Percentiles rank a stretch among this genome's conserved stretches.
phyloP scores from a whole-genome alignment of 2,888 invertebrate genomes.

The Lissocephala sabroskyi region DNA sequence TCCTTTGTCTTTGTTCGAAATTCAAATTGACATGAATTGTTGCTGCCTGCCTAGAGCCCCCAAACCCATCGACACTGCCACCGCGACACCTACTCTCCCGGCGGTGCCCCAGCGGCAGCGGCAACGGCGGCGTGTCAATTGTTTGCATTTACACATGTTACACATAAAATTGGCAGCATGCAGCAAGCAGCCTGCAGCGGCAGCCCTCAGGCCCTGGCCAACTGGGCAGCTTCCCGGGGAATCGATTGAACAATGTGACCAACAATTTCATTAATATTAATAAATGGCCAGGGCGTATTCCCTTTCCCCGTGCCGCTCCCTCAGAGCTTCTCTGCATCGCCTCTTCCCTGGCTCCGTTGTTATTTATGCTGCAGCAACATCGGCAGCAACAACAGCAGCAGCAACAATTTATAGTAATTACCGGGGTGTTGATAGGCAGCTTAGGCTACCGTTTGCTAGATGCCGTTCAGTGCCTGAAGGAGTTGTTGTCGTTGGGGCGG shows the following conservation, averaged over 20 bases:
- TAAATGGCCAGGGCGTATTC: constrained; percentile 39
- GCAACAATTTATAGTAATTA: constrained; percentile 54
- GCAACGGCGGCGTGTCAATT: constrained; percentile 50
- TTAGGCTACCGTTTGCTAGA: constrained; percentile 56
- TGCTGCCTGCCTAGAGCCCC: constrained; percentile 20
- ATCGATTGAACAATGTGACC: constrained; percentile 46
- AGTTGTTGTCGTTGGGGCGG: neutral
- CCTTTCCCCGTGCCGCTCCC: constrained; percentile 14
- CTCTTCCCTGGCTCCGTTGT: neutral
- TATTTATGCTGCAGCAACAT: neutral
- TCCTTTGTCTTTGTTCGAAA: constrained; percentile 64
- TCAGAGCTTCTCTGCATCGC: too few relatives aligned
- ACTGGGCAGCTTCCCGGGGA: neutral
- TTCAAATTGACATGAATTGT: constrained; percentile 65
- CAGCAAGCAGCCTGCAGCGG: neutral
- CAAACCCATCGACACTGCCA: constrained; percentile 6
- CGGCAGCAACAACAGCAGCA: constrained; percentile 10
- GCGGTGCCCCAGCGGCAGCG: constrained; percentile 7
- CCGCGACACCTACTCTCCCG: constrained; percentile 49
- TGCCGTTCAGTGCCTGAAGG: too few relatives aligned
- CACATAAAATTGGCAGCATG: constrained; percentile 60
- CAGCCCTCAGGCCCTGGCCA: constrained; percentile 1
- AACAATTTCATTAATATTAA: constrained; percentile 63
- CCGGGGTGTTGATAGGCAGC: constrained; percentile 59
- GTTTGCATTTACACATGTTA: constrained; percentile 63